phyloP scores from a whole-genome alignment of 2,113 vertebrate genomes.

The Equus przewalskii region DNA sequence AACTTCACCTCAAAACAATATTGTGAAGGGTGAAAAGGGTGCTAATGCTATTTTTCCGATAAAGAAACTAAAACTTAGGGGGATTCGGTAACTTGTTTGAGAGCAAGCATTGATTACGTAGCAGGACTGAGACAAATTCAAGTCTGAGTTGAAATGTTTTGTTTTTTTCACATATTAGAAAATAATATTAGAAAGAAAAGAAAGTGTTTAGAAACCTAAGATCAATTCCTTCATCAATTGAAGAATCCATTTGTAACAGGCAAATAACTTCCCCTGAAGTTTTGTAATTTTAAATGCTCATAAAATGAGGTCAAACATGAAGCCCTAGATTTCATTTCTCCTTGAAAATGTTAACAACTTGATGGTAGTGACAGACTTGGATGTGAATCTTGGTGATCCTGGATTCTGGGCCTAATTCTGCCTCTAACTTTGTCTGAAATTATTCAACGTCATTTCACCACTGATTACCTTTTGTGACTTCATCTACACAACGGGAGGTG shows the following conservation, averaged over 20 bases:
- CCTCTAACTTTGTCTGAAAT: background rate
- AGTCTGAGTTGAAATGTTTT: background rate
- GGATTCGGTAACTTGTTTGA: background rate
- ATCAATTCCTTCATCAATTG: background rate
- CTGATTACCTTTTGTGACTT: background rate
- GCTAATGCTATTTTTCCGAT: background rate
- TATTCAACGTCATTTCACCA: background rate
- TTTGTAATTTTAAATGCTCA: background rate
- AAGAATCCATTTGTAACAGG: background rate
- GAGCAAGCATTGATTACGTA: background rate
- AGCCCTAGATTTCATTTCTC: background rate
- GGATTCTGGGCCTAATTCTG: background rate
- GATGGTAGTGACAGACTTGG: background rate
- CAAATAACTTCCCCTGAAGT: background rate
- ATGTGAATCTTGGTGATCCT: background rate
- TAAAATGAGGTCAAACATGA: background rate
- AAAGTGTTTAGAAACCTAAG: background rate
- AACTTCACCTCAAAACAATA: background rate
- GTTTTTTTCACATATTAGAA: background rate
- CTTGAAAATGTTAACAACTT: background rate
- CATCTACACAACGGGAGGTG: no score
- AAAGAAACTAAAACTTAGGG: background rate
- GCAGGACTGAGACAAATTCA: background rate
- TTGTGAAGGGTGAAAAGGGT: background rate
- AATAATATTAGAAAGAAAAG: background rate